Evolutionary conservation across 2,888 invertebrate genomes (phyloP), one percentile per base, ranked within the genome.

Genomic region (Halocaridina rubra): DNA sequence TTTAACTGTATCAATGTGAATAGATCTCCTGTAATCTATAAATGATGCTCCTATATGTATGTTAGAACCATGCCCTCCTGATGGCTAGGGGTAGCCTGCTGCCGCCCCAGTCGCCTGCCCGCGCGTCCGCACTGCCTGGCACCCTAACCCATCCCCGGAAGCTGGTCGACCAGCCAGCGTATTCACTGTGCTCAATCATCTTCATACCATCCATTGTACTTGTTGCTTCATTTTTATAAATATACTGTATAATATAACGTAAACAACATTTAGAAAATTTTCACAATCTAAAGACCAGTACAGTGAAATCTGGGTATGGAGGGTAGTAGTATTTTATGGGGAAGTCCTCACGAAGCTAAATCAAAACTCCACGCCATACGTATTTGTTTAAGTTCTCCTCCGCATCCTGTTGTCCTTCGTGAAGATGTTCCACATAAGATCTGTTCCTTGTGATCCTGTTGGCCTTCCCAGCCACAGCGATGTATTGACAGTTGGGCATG

Each of bases 1-100:
- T 84, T 84, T 75, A 86, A 80, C 82, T 84, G 86, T 86, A 84
- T 86, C 86, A 82, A 84, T 86, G 86, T 86, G 79, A 80, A 80
- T 86, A 86, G 86, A 79, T 79, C 82, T 82, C 86, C 86, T 84
- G 82, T 82, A 86, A 82, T 82, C 82, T 78, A 78, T 86, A 81
- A 76, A 86, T 81, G 80, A 81, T 81, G 85, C 81, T 81, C 86
- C 86, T 80, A 82, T 77, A 74, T 72, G 53, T 80, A 81, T 81
- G 78, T 72, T 80, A 80, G 84, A 74, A 79, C 84, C 61, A 32
- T 74, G 78, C 86, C 86, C 81, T 79, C 80, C 85, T 67, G 86
- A 81, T 80, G 82, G 82, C 75, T 72, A 82, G 80, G 86, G 86
- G 82, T 82, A 80, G 86, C 86, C 74, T 81, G 82, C 86, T 74